Percentiles rank a stretch among this genome's conserved stretches.
These are phyloP conservation scores for Anolis apletophallus DNA, from an alignment of 2,797 vertebrate species.

Conservation along the genomic window DNA sequence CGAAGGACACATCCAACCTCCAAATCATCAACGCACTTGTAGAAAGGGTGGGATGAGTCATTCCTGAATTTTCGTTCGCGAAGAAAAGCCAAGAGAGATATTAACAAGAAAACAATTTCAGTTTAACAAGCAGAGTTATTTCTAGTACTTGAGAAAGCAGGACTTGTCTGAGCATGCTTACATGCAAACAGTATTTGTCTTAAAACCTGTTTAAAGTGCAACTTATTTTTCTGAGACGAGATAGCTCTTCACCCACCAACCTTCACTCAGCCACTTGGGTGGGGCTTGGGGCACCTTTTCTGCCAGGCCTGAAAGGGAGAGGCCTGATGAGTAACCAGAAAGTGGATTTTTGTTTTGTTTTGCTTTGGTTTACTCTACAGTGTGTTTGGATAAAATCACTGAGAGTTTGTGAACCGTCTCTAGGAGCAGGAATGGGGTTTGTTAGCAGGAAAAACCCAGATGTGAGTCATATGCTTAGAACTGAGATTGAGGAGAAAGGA, in stretches of 20 bases:
- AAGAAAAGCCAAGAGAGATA: no score
- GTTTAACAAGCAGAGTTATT: background rate
- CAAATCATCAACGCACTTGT: no score
- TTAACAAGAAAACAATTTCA: background rate
- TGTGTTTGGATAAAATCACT: background rate
- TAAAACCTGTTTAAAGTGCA: conserved; percentile 17
- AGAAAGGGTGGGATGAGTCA: no score
- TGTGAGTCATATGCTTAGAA: background rate
- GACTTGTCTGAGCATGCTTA: background rate
- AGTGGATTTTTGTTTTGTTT: background rate
- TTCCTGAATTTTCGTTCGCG: no score
- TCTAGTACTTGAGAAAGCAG: background rate
- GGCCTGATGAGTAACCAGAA: background rate
- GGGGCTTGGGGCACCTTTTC: background rate
- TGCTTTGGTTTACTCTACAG: background rate
- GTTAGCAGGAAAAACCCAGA: conserved; percentile 7
- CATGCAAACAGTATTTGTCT: conserved; percentile 11
- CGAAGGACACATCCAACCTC: no score
- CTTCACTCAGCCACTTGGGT: background rate
- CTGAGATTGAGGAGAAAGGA: conserved; percentile 14
- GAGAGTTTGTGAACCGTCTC: conserved; percentile 28
- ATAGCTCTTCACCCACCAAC: background rate
- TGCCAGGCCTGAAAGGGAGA: background rate
- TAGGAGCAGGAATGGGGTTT: background rate
- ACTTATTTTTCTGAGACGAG: background rate